Percentiles rank a stretch among this genome's conserved stretches.
These are phyloP conservation scores for Stenichneumon culpator DNA, from an alignment of 2,888 invertebrate species.

Conservation along the genomic window DNA sequence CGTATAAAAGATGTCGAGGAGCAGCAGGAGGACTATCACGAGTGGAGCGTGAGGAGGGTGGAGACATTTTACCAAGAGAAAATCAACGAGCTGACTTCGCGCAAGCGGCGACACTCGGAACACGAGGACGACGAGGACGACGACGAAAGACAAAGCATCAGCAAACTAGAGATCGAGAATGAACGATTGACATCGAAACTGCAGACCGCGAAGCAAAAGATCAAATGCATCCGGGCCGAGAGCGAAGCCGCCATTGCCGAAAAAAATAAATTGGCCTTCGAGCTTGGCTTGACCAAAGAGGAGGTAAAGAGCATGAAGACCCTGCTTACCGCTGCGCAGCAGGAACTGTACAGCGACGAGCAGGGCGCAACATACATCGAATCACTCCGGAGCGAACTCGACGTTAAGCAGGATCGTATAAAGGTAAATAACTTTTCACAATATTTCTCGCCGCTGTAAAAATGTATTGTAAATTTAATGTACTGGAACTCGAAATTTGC, in stretches of 20 bases:
- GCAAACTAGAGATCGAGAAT: slow-evolving; percentile 77
- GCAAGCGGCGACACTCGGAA: slow-evolving; percentile 71
- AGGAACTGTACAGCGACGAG: slow-evolving; percentile 69
- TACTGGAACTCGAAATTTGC: too few relatives aligned
- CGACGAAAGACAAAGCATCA: slow-evolving; percentile 39
- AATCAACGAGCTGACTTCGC: slow-evolving; percentile 66
- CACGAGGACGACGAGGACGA: slow-evolving; percentile 60
- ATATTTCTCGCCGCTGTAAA: too few relatives aligned
- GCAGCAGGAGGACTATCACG: slow-evolving; percentile 78
- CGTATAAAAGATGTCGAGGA: slow-evolving; percentile 79
- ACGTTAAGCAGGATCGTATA: slow-evolving; percentile 74
- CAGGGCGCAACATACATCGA: slow-evolving; percentile 71
- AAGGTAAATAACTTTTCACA: slow-evolving; percentile 77
- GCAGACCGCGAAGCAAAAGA: slow-evolving; percentile 71
- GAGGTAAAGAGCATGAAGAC: slow-evolving; percentile 75
- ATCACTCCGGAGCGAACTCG: slow-evolving; percentile 76
- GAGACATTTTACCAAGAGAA: slow-evolving; percentile 79
- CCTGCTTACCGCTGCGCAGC: slow-evolving; percentile 74
- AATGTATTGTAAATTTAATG: too few relatives aligned
- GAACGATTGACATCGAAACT: slow-evolving; percentile 73
- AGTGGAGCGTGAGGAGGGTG: slow-evolving; percentile 77
- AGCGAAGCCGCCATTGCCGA: slow-evolving; percentile 74
- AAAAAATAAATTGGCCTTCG: slow-evolving; percentile 76
- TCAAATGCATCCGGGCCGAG: slow-evolving; percentile 73
- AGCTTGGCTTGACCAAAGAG: slow-evolving; percentile 74